Base-by-base conservation (phyloP, 2,888 invertebrate genomes). In the Chorisops tibialis region DNA sequence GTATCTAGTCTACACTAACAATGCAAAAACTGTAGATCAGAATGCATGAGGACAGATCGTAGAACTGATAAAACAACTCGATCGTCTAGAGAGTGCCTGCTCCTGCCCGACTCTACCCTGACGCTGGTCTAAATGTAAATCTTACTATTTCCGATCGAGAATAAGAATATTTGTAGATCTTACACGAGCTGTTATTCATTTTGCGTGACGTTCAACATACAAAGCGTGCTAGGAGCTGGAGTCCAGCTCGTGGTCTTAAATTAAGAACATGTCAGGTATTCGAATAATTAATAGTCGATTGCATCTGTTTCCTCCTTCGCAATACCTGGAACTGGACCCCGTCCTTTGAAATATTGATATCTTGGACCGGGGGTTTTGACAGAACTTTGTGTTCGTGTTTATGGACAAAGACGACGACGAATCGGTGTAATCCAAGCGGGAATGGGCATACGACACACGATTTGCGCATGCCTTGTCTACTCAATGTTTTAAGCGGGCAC, bases 201-300 rank as follows among this genome's bases (percentile, higher is more conserved):
- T 51, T 21, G 52, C 52, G 52, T 54, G 52, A 41, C 52, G 41
- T 41, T 22, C 12, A 41, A 54, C 52, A 54, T 41, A 24, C 39
- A 21, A 54, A 54, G 52, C 52, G 52, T 54, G 52, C 52, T 54
- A 54, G 52, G 52, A 54, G 37, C 52, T 18, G 39, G 39, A 54
- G 41, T 39, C 52, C 39, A 12, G 21, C 9, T 22, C 52, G 24
- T 14, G 52, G 22, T 21, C 38, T 41, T 41, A 54, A 54, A 54
- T 54, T 39, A 41, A 54, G 41, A 54, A 54, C 52, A 39, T 54
- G 52, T 54, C 52, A 41, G 22, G 39, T 22, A 21, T 41, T 6
- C 41, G 52, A 39, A 54, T 54, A 54, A 54, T 54, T 54, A 54
- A 54, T 54, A 54, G 52, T 39, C 52, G 52, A 54, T 54, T 54